Percentiles rank a stretch among this genome's conserved stretches.
Conservation (phyloP, 2,113 vertebrate species). For the Hassar affinis region DNA sequence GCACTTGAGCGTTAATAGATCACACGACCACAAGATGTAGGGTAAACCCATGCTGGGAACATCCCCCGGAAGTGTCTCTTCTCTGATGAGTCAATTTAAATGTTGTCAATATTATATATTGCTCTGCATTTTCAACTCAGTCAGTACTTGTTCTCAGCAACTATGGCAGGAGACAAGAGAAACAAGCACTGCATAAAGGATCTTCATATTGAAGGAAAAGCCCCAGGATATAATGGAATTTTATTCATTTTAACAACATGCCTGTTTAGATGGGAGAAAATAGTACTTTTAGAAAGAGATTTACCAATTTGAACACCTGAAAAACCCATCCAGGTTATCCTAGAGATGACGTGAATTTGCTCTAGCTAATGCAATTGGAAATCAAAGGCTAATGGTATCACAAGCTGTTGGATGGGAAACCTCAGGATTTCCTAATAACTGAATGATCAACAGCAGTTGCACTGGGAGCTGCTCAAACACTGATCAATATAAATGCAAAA, state of each 20-base stretch:
- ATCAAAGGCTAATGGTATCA: neutral
- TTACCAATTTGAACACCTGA: neutral
- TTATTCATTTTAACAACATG: neutral
- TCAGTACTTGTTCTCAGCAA: neutral
- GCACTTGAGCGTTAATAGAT: neutral
- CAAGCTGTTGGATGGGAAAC: neutral
- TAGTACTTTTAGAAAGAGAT: too few relatives aligned
- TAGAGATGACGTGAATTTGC: neutral
- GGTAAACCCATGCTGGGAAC: neutral
- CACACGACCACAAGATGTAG: neutral
- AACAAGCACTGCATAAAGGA: neutral
- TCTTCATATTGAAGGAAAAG: neutral
- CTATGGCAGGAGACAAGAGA: neutral
- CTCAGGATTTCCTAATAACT: neutral
- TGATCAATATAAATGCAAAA: neutral
- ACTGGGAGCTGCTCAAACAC: neutral
- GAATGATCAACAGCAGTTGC: neutral
- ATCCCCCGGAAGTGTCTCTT: neutral
- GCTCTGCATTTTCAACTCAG: neutral
- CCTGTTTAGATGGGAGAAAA: too few relatives aligned
- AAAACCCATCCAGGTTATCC: neutral
- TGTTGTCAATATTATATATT: neutral
- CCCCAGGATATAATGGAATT: neutral
- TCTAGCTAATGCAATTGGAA: neutral
- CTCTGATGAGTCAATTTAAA: neutral